Percentiles rank a stretch among this genome's conserved stretches.
phyloP scores from a whole-genome alignment of 2,888 invertebrate genomes.

The Phyto melanocephala region DNA sequence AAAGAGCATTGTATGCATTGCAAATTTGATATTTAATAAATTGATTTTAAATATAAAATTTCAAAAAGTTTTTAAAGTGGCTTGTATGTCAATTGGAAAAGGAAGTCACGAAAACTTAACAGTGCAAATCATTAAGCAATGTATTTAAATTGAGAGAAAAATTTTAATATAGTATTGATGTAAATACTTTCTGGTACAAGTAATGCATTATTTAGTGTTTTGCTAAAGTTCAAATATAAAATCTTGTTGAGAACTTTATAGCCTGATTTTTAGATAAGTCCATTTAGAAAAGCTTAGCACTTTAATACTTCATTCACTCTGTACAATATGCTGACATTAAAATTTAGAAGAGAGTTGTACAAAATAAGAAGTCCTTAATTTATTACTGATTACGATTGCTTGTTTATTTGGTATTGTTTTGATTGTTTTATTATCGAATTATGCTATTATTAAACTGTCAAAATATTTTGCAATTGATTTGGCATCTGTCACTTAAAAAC shows the following conservation, averaged over 20 bases:
- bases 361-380: neutral
- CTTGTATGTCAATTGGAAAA: neutral
- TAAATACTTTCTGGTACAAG: too few species aligned
- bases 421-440: constrained; percentile 9
- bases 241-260: too few species aligned
- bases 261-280: too few species aligned
- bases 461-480: constrained; percentile 51
- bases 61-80: neutral
- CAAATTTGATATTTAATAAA: constrained; percentile 14
- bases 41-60: constrained; percentile 1
- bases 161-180: too few species aligned
- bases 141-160: neutral
- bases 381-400: neutral
- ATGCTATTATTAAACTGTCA: constrained; percentile 34
- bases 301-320: too few species aligned
- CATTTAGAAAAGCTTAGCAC: too few species aligned
- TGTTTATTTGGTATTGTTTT: neutral
- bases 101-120: neutral
- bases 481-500: constrained; percentile 46
- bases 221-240: too few species aligned
- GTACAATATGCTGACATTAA: too few species aligned
- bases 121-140: neutral
- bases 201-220: too few species aligned
- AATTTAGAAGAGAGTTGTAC: too few species aligned
- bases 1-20: constrained; percentile 1